Evolutionary conservation across 2,888 invertebrate species (phyloP), one percentile per base, ranked within the genome.

Genomic region (Orthosia gracilis): DNA sequence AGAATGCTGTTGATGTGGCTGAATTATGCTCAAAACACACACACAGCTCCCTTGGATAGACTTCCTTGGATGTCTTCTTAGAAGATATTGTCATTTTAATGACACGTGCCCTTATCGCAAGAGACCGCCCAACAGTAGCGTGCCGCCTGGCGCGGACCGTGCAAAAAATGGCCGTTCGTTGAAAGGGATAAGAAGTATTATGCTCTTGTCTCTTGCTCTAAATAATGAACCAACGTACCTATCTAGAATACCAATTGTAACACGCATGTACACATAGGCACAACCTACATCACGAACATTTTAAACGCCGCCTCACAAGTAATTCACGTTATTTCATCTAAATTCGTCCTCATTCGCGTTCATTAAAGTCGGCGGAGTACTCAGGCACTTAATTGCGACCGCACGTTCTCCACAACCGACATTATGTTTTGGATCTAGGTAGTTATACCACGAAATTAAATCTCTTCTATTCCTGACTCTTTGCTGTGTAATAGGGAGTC

Each of bases 351-450:
- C 58, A 77, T 62, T 69, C 78, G 69, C 67, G 73, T 84, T 82
- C 75, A 84, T 82, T 84, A 76, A 78, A 76, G 75, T 64, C 72
- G 58, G 23, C 57, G 58, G 66, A 65, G 62, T 71, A 31, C 74
- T 72, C 52, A 65, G 73, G 73, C 69, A 82, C 69, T 76, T 79
- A 82, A 84, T 84, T 82, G 77, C 82, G 58, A 76, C 81, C 79
- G 73, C 84, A 78, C 66, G 73, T 66, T 57, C 71, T 73, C 54
- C 57, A 62, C 69, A 75, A 7, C 65, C 74, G 54, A 67, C 76
- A 57, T 74, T 66, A 76, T 59, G 45, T n/a, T 63, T n/a, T 47
- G 12, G 17, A 76, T 50, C 47, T 62, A 45, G 23, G 23, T 64
- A 58, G n/a, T 18, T 74, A 69, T 31, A 45, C 18, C 62, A 55